phyloP scores from a whole-genome alignment of 2,888 invertebrate species.

The Drosophila atripex region DNA sequence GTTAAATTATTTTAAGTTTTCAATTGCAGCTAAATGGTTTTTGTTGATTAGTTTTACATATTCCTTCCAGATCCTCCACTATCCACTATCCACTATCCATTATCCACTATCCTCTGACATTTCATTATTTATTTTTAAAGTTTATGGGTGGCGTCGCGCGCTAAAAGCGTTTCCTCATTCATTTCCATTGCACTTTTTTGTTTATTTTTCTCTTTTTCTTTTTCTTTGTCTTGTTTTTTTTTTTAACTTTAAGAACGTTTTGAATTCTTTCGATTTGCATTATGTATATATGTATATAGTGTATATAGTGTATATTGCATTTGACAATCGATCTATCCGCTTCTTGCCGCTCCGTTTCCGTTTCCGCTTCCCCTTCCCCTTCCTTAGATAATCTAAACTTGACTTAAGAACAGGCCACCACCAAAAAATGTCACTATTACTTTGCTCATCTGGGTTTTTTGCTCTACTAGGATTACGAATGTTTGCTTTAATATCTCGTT shows the following conservation, averaged over 20 bases:
- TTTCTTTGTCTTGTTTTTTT: not conserved
- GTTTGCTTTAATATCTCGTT: slow-evolving; percentile 28
- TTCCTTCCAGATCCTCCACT: slow-evolving; percentile 26
- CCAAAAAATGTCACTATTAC: slow-evolving; percentile 34
- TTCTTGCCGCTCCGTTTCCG: not conserved
- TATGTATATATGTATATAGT: slow-evolving; percentile 29
- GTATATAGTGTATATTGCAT: slow-evolving; percentile 41
- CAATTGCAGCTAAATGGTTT: slow-evolving; percentile 73
- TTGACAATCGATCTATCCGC: slow-evolving; percentile 19
- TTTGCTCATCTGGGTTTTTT: slow-evolving; percentile 2
- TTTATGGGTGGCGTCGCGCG: slow-evolving; percentile 79
- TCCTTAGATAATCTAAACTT: slow-evolving; percentile 42
- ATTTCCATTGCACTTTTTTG: slow-evolving; percentile 6
- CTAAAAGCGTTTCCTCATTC: slow-evolving; percentile 66
- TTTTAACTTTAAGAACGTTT: slow-evolving; percentile 2
- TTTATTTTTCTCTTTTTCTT: slow-evolving; percentile 1
- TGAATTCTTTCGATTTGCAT: slow-evolving; percentile 8
- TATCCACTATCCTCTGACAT: slow-evolving; percentile 7
- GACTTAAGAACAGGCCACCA: slow-evolving; percentile 46
- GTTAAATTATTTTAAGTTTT: slow-evolving; percentile 63
- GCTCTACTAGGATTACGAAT: slow-evolving; percentile 46
- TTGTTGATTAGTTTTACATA: slow-evolving; percentile 62
- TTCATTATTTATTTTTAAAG: slow-evolving; percentile 42
- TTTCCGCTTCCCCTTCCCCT: slow-evolving; percentile 7
- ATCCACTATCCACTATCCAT: slow-evolving; percentile 11